A percentile compares a stretch with the other conserved stretches of the same genome.
These are phyloP conservation scores for Anthoscopus minutus DNA, from an alignment of 2,113 vertebrate species.

Conservation along the genomic window DNA sequence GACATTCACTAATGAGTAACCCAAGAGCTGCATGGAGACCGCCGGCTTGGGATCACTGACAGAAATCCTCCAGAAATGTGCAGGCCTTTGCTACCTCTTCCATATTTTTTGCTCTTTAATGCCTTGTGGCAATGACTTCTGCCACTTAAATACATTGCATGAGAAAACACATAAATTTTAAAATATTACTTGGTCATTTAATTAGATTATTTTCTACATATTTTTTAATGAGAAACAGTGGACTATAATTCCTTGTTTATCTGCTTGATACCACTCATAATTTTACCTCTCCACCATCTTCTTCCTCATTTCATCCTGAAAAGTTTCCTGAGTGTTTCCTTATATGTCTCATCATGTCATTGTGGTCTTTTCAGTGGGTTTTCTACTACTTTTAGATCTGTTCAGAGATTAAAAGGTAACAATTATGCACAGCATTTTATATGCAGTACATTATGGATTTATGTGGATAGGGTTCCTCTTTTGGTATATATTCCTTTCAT, in stretches of 20 bases:
- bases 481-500: background rate
- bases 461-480: background rate
- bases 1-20: background rate
- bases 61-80: background rate
- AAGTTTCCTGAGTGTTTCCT: background rate
- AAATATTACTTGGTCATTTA: background rate
- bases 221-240: background rate
- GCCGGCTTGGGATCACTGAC: background rate
- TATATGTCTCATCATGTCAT: background rate
- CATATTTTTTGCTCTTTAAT: background rate
- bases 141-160: background rate
- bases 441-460: background rate
- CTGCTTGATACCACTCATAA: background rate
- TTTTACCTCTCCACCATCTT: background rate
- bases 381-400: background rate
- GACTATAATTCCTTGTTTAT: background rate
- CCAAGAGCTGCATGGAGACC: rapidly evolving
- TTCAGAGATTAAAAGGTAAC: background rate
- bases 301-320: background rate
- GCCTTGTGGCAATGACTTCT: background rate
- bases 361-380: background rate
- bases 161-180: background rate
- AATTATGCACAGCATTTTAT: background rate
- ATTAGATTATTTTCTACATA: background rate
- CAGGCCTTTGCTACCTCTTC: background rate